Conservation (phyloP, 2,888 invertebrate species). For the Leptinotarsa rubiginosa region DNA sequence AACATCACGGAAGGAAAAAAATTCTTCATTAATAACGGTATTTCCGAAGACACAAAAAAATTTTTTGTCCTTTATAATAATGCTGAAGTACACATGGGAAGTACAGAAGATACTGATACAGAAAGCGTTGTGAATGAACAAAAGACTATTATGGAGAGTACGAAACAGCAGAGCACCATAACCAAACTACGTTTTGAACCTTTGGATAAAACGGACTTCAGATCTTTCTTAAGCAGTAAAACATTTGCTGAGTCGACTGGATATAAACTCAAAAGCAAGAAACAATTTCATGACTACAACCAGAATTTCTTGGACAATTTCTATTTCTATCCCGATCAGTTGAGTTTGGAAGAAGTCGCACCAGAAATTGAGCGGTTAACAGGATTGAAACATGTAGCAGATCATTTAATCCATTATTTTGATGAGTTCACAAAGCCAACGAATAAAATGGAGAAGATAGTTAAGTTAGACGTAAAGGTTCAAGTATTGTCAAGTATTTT, state of each 20-base stretch:
- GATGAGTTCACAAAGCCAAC: slow-evolving; percentile 20
- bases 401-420: slow-evolving; percentile 24
- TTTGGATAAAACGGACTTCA: neutral
- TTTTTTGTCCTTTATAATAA: slow-evolving; percentile 25
- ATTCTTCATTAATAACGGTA: slow-evolving; percentile 11
- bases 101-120: neutral
- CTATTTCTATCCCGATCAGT: slow-evolving; percentile 34
- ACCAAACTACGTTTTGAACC: slow-evolving; percentile 21
- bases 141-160: neutral
- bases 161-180: neutral
- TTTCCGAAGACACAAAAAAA: neutral
- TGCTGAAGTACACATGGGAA: neutral
- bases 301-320: slow-evolving; percentile 27
- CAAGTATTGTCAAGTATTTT: neutral
- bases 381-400: neutral
- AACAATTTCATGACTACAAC: slow-evolving; percentile 16
- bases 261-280: slow-evolving; percentile 23
- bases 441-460: slow-evolving; percentile 3
- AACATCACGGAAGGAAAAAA: neutral
- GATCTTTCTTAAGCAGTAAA: slow-evolving; percentile 17
- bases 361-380: slow-evolving; percentile 20
- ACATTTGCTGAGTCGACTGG: slow-evolving; percentile 8
- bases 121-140: neutral
- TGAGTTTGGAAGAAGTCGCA: slow-evolving; percentile 16
- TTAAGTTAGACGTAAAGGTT: slow-evolving; percentile 11